Conservation (phyloP, 2,113 vertebrate species). For the Murina feae region DNA sequence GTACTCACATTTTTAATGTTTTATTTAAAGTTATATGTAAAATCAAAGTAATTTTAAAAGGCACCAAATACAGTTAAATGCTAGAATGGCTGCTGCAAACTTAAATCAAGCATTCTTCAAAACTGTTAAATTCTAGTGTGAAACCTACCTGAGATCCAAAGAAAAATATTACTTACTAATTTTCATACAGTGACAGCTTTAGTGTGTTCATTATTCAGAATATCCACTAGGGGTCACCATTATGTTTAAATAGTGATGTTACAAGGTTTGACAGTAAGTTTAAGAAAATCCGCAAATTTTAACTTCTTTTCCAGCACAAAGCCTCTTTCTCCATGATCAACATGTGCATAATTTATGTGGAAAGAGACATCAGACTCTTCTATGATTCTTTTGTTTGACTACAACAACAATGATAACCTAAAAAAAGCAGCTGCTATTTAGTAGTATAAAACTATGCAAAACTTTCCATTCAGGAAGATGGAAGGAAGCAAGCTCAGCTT, state of each 20-base stretch:
- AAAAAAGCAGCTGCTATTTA: neutral
- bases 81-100: neutral
- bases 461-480: conserved; percentile 1
- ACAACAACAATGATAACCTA: neutral
- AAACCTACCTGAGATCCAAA: neutral
- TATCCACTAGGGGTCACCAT: conserved; percentile 68
- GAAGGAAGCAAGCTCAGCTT: neutral
- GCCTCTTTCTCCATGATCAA: neutral
- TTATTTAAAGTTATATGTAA: neutral
- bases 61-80: neutral
- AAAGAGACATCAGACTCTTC: neutral
- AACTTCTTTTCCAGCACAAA: conserved; percentile 34
- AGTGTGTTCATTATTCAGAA: neutral
- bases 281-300: neutral
- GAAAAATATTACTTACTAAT: neutral
- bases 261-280: neutral
- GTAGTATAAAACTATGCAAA: neutral
- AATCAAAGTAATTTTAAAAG: conserved; percentile 3
- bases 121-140: neutral
- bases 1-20: neutral
- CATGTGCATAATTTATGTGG: neutral
- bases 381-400: neutral
- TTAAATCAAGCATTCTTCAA: neutral
- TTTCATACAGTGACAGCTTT: neutral
- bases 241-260: conserved; percentile 47